These are phyloP conservation scores for Drosophila trapezifrons DNA, from an alignment of 1,140 invertebrate genomes.

Conservation along the genomic window DNA sequence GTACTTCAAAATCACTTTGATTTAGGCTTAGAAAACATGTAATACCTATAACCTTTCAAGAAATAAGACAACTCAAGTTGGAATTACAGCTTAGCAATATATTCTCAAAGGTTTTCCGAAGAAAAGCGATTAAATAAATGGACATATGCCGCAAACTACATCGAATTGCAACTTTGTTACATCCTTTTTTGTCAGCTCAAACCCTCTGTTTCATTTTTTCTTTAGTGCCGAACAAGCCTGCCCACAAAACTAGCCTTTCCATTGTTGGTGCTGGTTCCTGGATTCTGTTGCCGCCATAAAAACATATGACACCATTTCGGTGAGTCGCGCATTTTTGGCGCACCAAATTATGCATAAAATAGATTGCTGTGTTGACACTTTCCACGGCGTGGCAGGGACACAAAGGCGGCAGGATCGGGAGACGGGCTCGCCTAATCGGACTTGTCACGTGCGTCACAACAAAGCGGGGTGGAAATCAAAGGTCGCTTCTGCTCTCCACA, in stretches of 20 bases:
- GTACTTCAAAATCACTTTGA: too few relatives aligned
- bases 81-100: too few relatives aligned
- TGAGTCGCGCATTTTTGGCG: conserved; percentile 49
- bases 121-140: conserved; percentile 6
- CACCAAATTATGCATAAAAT: conserved; percentile 73
- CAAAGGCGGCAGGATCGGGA: background rate
- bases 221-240: background rate
- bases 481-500: conserved; percentile 30
- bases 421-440: conserved; percentile 59
- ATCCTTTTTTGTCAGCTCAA: background rate
- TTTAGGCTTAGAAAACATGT: too few relatives aligned
- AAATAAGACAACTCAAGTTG: too few relatives aligned
- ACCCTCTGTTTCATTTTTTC: conserved; percentile 1
- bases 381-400: background rate
- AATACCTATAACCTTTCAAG: too few relatives aligned
- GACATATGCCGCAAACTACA: conserved; percentile 16
- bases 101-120: background rate
- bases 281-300: conserved; percentile 53
- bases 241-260: background rate
- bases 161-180: conserved; percentile 3
- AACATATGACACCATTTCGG: conserved; percentile 79
- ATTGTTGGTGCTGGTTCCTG: background rate
- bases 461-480: conserved; percentile 35
- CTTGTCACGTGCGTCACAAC: conserved; percentile 73
- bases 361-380: conserved; percentile 70